These are phyloP conservation scores for Acrobasis suavella DNA, from an alignment of 2,888 invertebrate species.

Conservation along the genomic window DNA sequence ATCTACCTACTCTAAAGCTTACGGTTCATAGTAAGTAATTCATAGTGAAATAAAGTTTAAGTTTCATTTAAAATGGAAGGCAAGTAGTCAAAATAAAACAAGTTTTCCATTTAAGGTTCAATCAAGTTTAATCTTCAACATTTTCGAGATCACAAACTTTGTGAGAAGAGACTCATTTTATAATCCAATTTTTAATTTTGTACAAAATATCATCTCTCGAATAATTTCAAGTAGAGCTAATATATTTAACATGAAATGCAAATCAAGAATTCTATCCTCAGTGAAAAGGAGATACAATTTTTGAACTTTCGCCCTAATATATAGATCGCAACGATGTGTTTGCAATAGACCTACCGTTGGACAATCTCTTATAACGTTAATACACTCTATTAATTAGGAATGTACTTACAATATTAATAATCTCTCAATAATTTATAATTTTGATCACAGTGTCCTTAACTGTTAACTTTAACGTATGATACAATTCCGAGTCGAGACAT, in stretches of 20 bases:
- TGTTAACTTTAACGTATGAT: conserved; percentile 79
- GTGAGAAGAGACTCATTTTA: conserved; percentile 68
- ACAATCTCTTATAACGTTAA: conserved; percentile 73
- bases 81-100: conserved; percentile 44
- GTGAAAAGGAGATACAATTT: conserved; percentile 58
- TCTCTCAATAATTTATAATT: conserved; percentile 83
- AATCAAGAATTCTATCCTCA: conserved; percentile 58
- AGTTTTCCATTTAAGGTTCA: conserved; percentile 56
- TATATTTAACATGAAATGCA: conserved; percentile 63
- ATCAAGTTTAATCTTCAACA: conserved; percentile 78
- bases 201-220: conserved; percentile 78
- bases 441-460: conserved; percentile 82
- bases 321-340: conserved; percentile 29
- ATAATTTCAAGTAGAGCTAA: conserved; percentile 61
- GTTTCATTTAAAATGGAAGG: too few relatives aligned
- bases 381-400: conserved; percentile 77
- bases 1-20: too few relatives aligned
- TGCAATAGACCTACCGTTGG: conserved; percentile 44
- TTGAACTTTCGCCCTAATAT: conserved; percentile 51
- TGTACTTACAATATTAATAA: conserved; percentile 80
- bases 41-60: too few relatives aligned
- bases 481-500: conserved; percentile 75
- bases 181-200: conserved; percentile 75
- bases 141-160: conserved; percentile 76
- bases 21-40: too few relatives aligned